Percentiles rank a stretch among this genome's conserved stretches.
phyloP scores from a whole-genome alignment of 2,797 vertebrate species.

The Microcaecilia unicolor region DNA sequence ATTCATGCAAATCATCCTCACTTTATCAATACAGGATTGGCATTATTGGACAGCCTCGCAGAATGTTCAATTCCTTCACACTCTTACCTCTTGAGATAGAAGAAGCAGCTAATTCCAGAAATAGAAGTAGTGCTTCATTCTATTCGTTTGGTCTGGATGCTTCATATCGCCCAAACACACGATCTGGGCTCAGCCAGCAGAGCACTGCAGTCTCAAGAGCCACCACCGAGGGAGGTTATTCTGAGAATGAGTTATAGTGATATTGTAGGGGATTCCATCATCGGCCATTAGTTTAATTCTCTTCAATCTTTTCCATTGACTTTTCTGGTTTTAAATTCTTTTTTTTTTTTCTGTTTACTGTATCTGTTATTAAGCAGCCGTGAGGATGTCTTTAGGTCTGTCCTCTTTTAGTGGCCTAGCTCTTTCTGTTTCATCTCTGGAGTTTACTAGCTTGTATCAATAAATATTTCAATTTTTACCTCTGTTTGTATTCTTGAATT shows the following conservation, averaged over 20 bases:
- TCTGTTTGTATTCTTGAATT: too few species aligned
- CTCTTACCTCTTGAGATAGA: conserved; percentile 21
- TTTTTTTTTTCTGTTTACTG: too few species aligned
- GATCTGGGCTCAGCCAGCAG: not conserved
- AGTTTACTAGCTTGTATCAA: too few species aligned
- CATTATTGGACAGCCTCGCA: conserved; percentile 53
- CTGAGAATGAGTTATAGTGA: conserved; percentile 19
- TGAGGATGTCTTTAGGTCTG: too few species aligned
- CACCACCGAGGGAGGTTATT: conserved; percentile 21
- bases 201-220: conserved; percentile 17
- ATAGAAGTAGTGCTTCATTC: conserved; percentile 2
- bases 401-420: too few species aligned
- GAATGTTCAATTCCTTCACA: conserved; percentile 44
- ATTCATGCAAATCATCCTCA: not conserved
- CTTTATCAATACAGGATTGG: conserved; percentile 51
- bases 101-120: conserved; percentile 20
- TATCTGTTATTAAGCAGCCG: too few species aligned
- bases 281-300: too few species aligned
- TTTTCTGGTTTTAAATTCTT: too few species aligned
- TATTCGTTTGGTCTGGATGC: conserved; percentile 5
- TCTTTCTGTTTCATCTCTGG: too few species aligned
- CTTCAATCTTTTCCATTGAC: too few species aligned
- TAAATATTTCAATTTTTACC: too few species aligned
- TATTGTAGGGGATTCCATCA: too few species aligned
- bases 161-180: not conserved